Evolutionary conservation across 2,113 vertebrate species (phyloP).

Genomic region (Hippolais icterina): DNA sequence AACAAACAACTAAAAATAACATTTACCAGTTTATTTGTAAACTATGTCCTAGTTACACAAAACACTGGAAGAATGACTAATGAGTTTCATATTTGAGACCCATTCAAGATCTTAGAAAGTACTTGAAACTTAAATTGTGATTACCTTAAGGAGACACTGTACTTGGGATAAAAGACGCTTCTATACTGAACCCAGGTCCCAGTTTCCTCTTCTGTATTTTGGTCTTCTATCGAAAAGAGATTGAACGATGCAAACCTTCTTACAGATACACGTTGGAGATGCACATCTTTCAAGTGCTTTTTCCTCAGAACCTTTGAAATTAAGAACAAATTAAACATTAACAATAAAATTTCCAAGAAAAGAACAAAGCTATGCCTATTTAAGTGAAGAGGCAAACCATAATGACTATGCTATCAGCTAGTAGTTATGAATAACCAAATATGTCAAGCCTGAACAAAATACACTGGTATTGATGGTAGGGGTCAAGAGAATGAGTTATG

Average conservation of each 20-base stretch:
- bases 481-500: not conserved
- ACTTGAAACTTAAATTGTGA: not conserved
- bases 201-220: slow-evolving; percentile 70
- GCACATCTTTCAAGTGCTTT: slow-evolving; percentile 80
- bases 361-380: not conserved
- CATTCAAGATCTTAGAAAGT: not conserved
- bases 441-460: not conserved
- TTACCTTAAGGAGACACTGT: slow-evolving; percentile 89
- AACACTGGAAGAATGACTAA: not conserved
- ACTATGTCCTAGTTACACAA: not conserved
- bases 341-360: not conserved
- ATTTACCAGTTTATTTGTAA: not conserved
- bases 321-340: slow-evolving; percentile 27
- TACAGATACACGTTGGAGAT: slow-evolving; percentile 86
- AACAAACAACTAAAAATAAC: slow-evolving; percentile 23
- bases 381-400: not conserved
- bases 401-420: not conserved
- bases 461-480: not conserved
- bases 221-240: slow-evolving; percentile 83
- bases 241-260: slow-evolving; percentile 90
- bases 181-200: slow-evolving; percentile 87
- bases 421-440: not conserved
- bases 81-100: not conserved
- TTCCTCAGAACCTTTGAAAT: slow-evolving; percentile 86
- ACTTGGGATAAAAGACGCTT: slow-evolving; percentile 87